Percentiles rank a stretch among this genome's conserved stretches.
Conservation (phyloP, 1,140 invertebrate species). For the Oscheius sp. region DNA sequence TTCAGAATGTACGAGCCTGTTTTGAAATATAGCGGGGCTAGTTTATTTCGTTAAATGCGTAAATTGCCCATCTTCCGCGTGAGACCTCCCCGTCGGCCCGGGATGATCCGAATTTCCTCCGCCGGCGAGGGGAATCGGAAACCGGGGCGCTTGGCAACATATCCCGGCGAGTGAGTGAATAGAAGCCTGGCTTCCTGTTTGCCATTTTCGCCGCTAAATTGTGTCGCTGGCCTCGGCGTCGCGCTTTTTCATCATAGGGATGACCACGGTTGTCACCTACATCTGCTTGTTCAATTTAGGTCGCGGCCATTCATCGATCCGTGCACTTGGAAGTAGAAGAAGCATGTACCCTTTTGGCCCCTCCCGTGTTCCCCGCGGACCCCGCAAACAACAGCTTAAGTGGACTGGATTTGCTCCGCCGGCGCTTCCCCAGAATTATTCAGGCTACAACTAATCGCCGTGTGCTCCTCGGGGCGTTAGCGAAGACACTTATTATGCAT, state of each 20-base stretch:
- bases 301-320: background rate
- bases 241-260: background rate
- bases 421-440: background rate
- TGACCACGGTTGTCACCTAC: background rate
- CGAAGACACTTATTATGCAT: no score
- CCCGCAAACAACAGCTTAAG: no score
- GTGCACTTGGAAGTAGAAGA: background rate
- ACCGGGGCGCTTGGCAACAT: no score
- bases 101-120: no score
- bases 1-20: no score
- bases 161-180: background rate
- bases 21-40: no score
- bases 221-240: background rate
- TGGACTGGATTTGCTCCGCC: no score
- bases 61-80: no score
- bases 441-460: constrained; percentile 3
- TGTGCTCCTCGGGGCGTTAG: background rate
- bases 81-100: no score
- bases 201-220: background rate
- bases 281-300: background rate
- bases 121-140: no score
- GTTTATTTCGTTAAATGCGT: no score
- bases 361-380: background rate
- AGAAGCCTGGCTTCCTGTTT: background rate
- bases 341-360: background rate